These are phyloP conservation scores for Drepana arcuata DNA, from an alignment of 1,140 invertebrate genomes.

Conservation along the genomic window DNA sequence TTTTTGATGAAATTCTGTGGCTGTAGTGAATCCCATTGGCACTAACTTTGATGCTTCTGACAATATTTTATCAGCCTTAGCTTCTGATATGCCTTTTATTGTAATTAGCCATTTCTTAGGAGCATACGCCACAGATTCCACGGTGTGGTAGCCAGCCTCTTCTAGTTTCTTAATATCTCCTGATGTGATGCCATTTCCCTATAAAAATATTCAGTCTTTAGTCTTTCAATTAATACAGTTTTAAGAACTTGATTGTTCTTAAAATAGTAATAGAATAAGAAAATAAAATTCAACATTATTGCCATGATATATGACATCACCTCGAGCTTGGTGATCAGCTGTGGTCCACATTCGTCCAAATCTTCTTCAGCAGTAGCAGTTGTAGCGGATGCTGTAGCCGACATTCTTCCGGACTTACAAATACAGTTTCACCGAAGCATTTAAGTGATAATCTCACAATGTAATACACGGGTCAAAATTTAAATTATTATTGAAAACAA, in stretches of 20 bases:
- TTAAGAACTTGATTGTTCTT: too few relatives aligned
- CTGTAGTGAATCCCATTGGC: slow-evolving; percentile 98
- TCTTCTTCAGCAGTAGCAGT: slow-evolving; percentile 69
- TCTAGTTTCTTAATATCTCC: slow-evolving; percentile 95
- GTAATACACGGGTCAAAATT: too few relatives aligned
- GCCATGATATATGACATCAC: slow-evolving; percentile 44
- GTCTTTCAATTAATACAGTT: too few relatives aligned
- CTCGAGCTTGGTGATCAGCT: slow-evolving; percentile 75
- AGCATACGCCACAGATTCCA: slow-evolving; percentile 95
- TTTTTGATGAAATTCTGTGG: slow-evolving; percentile 95
- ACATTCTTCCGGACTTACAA: slow-evolving; percentile 34
- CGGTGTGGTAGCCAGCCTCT: slow-evolving; percentile 94
- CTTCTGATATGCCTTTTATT: slow-evolving; percentile 98
- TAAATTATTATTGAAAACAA: too few relatives aligned
- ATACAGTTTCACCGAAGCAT: slow-evolving; percentile 22
- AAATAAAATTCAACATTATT: too few relatives aligned
- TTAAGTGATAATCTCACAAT: too few relatives aligned
- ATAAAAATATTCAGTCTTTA: slow-evolving; percentile 21
- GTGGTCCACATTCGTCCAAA: slow-evolving; percentile 75
- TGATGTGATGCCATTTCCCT: slow-evolving; percentile 90
- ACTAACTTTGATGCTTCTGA: slow-evolving; percentile 94
- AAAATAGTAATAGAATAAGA: too few relatives aligned
- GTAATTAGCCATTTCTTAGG: slow-evolving; percentile 91
- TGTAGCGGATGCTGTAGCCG: slow-evolving; percentile 57
- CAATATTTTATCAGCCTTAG: slow-evolving; percentile 97